Conservation (phyloP, 2,113 vertebrate genomes). For the Lepus americanus region DNA sequence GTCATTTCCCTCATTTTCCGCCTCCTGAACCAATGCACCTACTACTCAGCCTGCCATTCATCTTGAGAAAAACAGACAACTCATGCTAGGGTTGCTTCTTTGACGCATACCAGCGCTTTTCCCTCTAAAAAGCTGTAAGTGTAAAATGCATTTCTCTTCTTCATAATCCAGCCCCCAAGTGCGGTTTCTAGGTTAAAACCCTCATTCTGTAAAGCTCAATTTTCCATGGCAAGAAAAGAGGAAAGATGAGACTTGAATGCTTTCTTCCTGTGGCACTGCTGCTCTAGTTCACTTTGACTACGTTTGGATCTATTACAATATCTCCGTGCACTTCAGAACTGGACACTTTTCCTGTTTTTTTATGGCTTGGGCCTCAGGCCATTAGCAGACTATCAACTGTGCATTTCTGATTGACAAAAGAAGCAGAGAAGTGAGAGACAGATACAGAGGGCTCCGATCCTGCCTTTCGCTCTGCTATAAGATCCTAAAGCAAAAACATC, state of each 20-base stretch:
- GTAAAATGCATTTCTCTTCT: background rate
- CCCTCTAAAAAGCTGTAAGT: background rate
- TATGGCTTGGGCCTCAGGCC: background rate
- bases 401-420: background rate
- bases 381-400: background rate
- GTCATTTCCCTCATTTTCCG: background rate
- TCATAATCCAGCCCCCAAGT: background rate
- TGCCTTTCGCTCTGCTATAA: background rate
- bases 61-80: background rate
- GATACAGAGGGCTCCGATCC: background rate
- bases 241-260: background rate
- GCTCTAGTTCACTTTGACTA: background rate
- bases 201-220: slow-evolving; percentile 7
- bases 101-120: background rate
- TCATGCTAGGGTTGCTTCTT: background rate
- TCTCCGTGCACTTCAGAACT: background rate
- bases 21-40: background rate
- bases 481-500: background rate
- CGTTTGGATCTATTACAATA: background rate
- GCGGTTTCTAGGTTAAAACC: background rate
- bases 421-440: background rate
- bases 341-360: background rate
- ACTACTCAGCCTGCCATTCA: background rate
- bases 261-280: background rate
- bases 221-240: background rate